Conservation (phyloP, 2,888 invertebrate species). For the Atrina japonica region DNA sequence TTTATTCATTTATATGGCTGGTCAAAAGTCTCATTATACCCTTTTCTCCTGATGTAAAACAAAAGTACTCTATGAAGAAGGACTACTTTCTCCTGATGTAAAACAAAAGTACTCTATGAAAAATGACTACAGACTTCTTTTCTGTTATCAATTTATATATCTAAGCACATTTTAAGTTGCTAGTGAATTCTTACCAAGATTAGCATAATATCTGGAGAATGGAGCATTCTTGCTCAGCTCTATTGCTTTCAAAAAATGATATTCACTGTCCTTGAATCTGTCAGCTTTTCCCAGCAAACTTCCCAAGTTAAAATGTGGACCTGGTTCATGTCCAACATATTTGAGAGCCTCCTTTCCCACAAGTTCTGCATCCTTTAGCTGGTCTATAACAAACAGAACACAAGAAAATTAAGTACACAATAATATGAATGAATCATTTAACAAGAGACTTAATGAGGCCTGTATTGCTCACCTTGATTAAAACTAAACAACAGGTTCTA, state of each 20-base stretch:
- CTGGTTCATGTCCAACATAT: constrained; percentile 88
- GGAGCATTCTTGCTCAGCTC: constrained; percentile 84
- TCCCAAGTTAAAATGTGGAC: constrained; percentile 92
- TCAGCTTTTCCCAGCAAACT: constrained; percentile 93
- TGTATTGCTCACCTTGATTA: too few species aligned
- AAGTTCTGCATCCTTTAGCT: constrained; percentile 86
- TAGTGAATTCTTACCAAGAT: constrained; percentile 91
- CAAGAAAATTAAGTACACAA: too few species aligned
- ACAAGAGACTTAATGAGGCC: too few species aligned
- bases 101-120: neutral
- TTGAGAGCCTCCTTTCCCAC: constrained; percentile 87
- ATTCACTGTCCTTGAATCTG: constrained; percentile 89
- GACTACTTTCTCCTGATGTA: neutral
- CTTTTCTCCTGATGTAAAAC: too few species aligned
- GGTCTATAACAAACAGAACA: constrained; percentile 80
- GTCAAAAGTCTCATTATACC: too few species aligned
- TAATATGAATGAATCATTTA: too few species aligned
- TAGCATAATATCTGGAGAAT: constrained; percentile 90
- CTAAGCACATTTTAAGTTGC: neutral
- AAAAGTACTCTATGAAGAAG: too few species aligned
- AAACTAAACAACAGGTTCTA: too few species aligned
- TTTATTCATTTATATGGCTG: too few species aligned
- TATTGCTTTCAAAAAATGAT: constrained; percentile 89
- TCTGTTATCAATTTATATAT: too few species aligned
- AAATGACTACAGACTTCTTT: neutral